Conservation (phyloP, 2,888 invertebrate genomes). For the Yponomeuta sedellus region DNA sequence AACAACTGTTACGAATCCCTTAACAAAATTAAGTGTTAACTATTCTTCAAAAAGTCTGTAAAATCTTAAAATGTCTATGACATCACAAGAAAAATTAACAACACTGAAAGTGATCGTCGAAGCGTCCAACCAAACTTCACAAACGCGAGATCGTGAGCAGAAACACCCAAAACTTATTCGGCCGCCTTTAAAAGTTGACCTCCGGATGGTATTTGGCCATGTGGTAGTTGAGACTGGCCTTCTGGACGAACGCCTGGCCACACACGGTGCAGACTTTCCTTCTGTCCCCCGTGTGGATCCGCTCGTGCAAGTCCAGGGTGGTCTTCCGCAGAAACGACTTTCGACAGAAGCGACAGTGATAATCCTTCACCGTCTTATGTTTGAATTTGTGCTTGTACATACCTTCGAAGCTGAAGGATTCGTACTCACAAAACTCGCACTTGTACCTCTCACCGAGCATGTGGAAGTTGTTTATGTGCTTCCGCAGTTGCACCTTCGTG, state of each 20-base stretch:
- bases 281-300: conserved; percentile 59
- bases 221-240: conserved; percentile 63
- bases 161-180: too few relatives aligned
- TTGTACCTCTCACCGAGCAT: conserved; percentile 54
- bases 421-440: conserved; percentile 54
- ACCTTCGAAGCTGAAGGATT: conserved; percentile 43
- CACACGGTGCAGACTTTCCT: conserved; percentile 53
- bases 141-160: too few relatives aligned
- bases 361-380: conserved; percentile 57
- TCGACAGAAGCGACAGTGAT: conserved; percentile 58
- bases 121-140: too few relatives aligned
- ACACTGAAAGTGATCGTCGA: too few relatives aligned
- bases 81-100: too few relatives aligned
- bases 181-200: conserved; percentile 39
- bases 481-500: conserved; percentile 41
- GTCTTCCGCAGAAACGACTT: conserved; percentile 60
- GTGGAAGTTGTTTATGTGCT: conserved; percentile 53
- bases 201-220: conserved; percentile 63
- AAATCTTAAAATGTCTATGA: too few relatives aligned
- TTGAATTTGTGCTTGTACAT: conserved; percentile 58
- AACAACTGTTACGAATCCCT: too few relatives aligned
- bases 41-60: too few relatives aligned
- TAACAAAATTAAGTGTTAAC: too few relatives aligned
- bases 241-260: conserved; percentile 63
- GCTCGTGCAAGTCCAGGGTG: conserved; percentile 47